Base-by-base conservation (phyloP, 2,797 vertebrate species). In the Sciaenops ocellatus region DNA sequence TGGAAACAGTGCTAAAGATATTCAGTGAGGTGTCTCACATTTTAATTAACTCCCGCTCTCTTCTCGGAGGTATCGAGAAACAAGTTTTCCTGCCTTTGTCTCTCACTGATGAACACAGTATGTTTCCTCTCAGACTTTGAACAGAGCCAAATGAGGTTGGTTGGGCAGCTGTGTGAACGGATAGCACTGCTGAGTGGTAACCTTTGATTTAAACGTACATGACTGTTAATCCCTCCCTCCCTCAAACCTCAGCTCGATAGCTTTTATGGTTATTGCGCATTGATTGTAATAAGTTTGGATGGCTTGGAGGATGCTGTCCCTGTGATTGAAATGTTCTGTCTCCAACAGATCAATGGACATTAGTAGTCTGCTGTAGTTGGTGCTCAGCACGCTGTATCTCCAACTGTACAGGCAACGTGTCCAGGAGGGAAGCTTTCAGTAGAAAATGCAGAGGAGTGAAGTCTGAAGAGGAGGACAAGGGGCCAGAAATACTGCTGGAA, bases 261-360 rank as follows among this genome's bases (percentile, higher is more conserved):
- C 88, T 90, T 90, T 92, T 89, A 91, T 86, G 84, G 85, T 86
- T 92, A 91, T 89, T 91, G 78, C 76, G 5, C 89, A 91, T 92
- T 89, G 88, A 92, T 93, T 48, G 74, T 72, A 73, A 87, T 86
- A 85, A 80, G 69, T 89, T 77, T 83, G 76, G 78, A 87, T 38
- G 75, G 74, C 57, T 76, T 41, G 74, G 65, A 80, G 78, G 82
- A 84, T 76, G 82, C 81, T 69, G 83, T 80, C 78, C 28, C 56
- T 59, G 48, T 86, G 90, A 90, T 86, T 90, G 87, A 93, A 91
- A 87, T 57, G 84, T 85, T 86, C 47, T 56, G 78, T 90, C 79
- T 90, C 61, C 63, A 11, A 41, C 55, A 63, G 84, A 92, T 93
- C 91, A 74, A 91, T 93, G 83, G 64, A 59, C 81, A 90, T 92